Base-by-base conservation (phyloP, 1,140 invertebrate genomes). In the Spodoptera frugiperda region DNA sequence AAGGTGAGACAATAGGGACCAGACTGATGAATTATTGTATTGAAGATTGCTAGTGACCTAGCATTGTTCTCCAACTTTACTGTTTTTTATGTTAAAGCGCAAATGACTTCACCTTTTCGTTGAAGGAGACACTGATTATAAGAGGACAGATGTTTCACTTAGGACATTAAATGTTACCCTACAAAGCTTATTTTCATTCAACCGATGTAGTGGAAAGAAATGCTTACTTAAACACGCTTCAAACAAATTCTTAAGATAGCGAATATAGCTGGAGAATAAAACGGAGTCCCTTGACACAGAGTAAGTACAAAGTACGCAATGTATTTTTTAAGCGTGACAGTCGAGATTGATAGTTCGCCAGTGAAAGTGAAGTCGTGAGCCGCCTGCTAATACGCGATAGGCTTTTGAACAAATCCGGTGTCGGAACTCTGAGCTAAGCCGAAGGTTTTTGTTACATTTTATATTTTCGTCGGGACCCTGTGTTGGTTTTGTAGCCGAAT, bases 351-450 rank as follows among this genome's bases (percentile, higher is more conserved):
- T 90, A 83, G 85, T 82, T 82, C 76, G 80, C 83, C 61, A 89
- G 90, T 84, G 88, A 91, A 91, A 90, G 88, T 90, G 85, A 82
- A 81, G 78, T 83, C 88, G 87, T 88, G 87, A 78, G 71, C 49
- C 59, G 86, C 86, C 82, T 89, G 84, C 76, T 65, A 88, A 84
- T 78, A 55, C 79, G 67, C 75, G 72, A 75, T 76, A 55, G 70
- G 74, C 79, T 80, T 85, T 84, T 80, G 63, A 79, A 84, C 82
- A 78, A 83, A 82, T 82, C 81, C 78, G 81, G 72, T 75, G 80
- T 87, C 82, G 59, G 54, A 59, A 48, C 39, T 51, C 63, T 48
- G 54, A 53, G 72, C 30, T 75, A 65, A 75, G 72, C 72, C 59
- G 1, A 72, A 49, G 46, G 39, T 25, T 75, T 65, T 65, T 75